These are phyloP conservation scores for Sanderia malayensis DNA, from an alignment of 30 jellyfish, hydroid and myxozoan genomes.

Conservation along the genomic window DNA sequence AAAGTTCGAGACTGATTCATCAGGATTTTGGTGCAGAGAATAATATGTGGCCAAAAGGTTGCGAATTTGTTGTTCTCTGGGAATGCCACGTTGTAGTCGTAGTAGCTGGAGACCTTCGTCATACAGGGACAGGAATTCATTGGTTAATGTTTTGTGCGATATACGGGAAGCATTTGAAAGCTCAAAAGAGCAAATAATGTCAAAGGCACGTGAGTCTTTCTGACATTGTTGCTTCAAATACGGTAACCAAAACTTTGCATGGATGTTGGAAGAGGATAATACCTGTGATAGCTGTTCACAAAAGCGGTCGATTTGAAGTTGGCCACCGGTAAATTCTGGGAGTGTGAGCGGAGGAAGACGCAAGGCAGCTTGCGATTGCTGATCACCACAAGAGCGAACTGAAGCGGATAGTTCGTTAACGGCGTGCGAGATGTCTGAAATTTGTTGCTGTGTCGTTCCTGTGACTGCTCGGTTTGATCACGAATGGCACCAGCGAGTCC, in stretches of 20 bases:
- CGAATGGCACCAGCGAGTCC: no score
- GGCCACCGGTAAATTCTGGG: conserved; percentile 27
- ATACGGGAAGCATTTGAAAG: conserved; percentile 1
- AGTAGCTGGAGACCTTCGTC: conserved; percentile 6
- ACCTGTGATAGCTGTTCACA: conserved; percentile 16
- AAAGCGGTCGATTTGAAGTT: conserved; percentile 17
- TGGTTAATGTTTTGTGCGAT: not conserved
- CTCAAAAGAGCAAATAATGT: conserved; percentile 1
- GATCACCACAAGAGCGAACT: no score
- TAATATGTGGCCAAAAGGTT: conserved; percentile 11
- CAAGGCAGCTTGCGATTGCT: not conserved
- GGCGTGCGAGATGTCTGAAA: no score
- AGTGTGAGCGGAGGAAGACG: conserved; percentile 19
- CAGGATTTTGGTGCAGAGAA: no score
- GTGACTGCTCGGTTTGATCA: no score
- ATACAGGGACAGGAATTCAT: not conserved
- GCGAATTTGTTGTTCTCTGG: conserved; percentile 33
- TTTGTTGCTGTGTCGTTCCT: no score
- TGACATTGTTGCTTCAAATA: conserved; percentile 24
- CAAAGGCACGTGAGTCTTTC: conserved; percentile 42
- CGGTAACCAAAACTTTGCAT: conserved; percentile 13
- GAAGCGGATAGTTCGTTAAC: no score
- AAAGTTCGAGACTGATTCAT: no score
- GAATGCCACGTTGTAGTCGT: conserved; percentile 22
- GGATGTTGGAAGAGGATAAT: conserved; percentile 10